Evolutionary conservation across 2,888 invertebrate genomes (phyloP), one percentile per base, ranked within the genome.

Genomic region (Zhuqinia jingwanae): DNA sequence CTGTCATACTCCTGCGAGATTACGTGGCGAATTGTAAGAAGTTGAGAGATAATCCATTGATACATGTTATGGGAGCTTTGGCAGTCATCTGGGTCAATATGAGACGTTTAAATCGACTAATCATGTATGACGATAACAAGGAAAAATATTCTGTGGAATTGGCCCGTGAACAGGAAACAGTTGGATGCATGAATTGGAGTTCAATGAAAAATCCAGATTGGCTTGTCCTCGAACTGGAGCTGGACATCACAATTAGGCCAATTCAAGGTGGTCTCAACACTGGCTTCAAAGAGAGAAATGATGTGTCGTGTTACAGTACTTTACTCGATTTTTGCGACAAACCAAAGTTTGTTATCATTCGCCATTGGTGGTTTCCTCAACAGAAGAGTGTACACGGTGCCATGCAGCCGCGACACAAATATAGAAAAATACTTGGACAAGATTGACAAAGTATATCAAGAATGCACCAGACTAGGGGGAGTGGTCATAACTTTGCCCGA

Each of bases 221-320:
- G 63, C n/a, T n/a, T n/a, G n/a, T n/a, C n/a, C n/a, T n/a, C n/a
- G n/a, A n/a, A n/a, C n/a, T n/a, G n/a, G n/a, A n/a, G n/a, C n/a
- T n/a, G n/a, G n/a, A n/a, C n/a, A n/a, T n/a, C n/a, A n/a, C n/a
- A n/a, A n/a, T n/a, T n/a, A n/a, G n/a, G n/a, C n/a, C n/a, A n/a
- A n/a, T n/a, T n/a, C n/a, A n/a, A n/a, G n/a, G n/a, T n/a, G n/a
- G n/a, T n/a, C n/a, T n/a, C n/a, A n/a, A n/a, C n/a, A n/a, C n/a
- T n/a, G n/a, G n/a, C n/a, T n/a, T n/a, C n/a, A n/a, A n/a, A n/a
- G n/a, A n/a, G n/a, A n/a, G n/a, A n/a, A n/a, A n/a, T n/a, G n/a
- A n/a, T n/a, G n/a, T 87, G 85, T 25, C 85, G 90, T 1, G 83
- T 90, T 8, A 88, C 88, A 1, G 88, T 90, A 2, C 27, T 90